Conservation (phyloP, 2,888 invertebrate genomes). For the Sussaba pulchella region DNA sequence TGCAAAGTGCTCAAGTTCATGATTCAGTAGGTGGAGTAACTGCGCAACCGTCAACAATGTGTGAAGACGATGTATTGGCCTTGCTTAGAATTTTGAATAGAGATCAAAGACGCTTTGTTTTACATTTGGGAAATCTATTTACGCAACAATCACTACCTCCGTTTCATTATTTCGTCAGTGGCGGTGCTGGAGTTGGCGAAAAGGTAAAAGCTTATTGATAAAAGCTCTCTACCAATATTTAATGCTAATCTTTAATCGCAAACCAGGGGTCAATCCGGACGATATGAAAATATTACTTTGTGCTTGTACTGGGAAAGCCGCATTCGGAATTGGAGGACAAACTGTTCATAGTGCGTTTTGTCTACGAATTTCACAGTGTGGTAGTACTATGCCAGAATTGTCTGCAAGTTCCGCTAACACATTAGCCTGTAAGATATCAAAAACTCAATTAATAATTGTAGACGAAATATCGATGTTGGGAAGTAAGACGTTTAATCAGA, state of each 20-base stretch:
- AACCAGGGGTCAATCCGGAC: not conserved
- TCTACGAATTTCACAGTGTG: slow-evolving; percentile 34
- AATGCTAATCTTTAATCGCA: not conserved
- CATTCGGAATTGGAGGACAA: slow-evolving; percentile 30
- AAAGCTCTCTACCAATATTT: slow-evolving; percentile 22
- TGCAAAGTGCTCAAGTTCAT: no score
- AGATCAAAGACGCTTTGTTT: no score
- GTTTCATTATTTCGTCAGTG: not conserved
- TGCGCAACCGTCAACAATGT: no score
- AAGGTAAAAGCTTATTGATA: not conserved
- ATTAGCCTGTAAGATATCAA: not conserved
- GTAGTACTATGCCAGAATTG: not conserved
- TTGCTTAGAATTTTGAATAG: no score
- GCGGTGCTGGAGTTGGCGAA: not conserved
- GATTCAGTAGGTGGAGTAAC: no score
- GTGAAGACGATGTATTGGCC: no score
- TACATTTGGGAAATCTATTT: no score
- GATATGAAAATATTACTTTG: slow-evolving; percentile 10
- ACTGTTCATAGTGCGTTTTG: slow-evolving; percentile 37
- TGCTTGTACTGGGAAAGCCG: slow-evolving; percentile 27
- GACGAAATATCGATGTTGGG: slow-evolving; percentile 11
- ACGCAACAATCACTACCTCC: not conserved
- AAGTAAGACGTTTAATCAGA: not conserved
- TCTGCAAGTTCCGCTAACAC: not conserved
- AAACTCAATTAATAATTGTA: not conserved